Base-by-base conservation (phyloP, 2,113 vertebrate species). In the Charina bottae region DNA sequence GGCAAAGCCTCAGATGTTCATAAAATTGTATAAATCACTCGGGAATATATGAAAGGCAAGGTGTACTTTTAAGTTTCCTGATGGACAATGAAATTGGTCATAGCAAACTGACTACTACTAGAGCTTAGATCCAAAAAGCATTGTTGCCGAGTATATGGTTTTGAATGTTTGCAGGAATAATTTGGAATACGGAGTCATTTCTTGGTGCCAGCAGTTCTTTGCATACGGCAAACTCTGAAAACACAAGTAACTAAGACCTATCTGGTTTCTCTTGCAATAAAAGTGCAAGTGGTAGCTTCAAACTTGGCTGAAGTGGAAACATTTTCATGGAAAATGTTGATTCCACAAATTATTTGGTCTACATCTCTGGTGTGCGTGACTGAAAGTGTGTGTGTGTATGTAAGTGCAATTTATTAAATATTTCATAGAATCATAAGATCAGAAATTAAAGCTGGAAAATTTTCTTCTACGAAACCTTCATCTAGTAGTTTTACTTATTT, bases 351-450 rank as follows among this genome's bases (percentile, higher is more conserved):
- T 78, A 37, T 78, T 78, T 68, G 49, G 19, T 78, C 72, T 78
- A 21, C 17, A 78, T 78, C 33, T 78, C 19, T 42, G 5, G 5
- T 42, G 7, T 42, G 33, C 42, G 42, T 42, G 33, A 78, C 42
- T 78, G 33, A 78, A 78, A 78, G 7, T 78, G 9, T 78, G 1
- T 1, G 54, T 72, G 8, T 46, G 6, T 0, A 0, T 46, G 6
- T 0, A 0, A 26, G 60, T 0, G 0, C 8, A 58, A 17, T 90
- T 91, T 15, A 3, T 54, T 37, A 24, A 84, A 59, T 60, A 9
- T 6, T 90, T 90, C 55, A 60, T 17, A n/a, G 5, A 83, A 59
- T 17, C 15, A 83, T 59, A 59, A 83, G 24, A 59, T 15, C 46
- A 59, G 37, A 90, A 49, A 9, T 90, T 21, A 46, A 13, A 60